Conservation (phyloP, 2,888 invertebrate genomes). For the Coleophora deauratella region DNA sequence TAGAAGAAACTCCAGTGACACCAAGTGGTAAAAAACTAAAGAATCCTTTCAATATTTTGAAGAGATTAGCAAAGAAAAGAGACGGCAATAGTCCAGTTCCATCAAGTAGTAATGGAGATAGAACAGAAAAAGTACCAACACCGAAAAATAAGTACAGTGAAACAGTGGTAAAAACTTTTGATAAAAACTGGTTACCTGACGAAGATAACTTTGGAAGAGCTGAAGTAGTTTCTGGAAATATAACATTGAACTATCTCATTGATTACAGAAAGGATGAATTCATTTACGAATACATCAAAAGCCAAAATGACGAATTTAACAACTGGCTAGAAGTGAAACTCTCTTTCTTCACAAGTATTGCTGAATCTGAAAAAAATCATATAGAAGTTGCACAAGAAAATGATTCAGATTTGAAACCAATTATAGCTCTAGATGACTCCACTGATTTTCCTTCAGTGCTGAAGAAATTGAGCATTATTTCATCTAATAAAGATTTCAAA, state of each 20-base stretch:
- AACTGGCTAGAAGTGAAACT: constrained; percentile 54
- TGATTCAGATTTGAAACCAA: constrained; percentile 25
- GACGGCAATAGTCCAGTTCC: constrained; percentile 9
- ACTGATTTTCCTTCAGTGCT: constrained; percentile 38
- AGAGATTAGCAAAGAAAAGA: constrained; percentile 33
- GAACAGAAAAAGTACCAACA: constrained; percentile 5
- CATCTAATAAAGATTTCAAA: constrained; percentile 23
- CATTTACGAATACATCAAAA: constrained; percentile 39
- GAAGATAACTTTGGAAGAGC: constrained; percentile 49
- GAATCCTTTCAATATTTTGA: constrained; percentile 56
- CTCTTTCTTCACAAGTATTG: constrained; percentile 38
- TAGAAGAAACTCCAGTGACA: constrained; percentile 24
- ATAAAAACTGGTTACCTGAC: constrained; percentile 41
- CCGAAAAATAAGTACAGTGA: constrained; percentile 20
- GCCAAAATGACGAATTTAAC: constrained; percentile 25
- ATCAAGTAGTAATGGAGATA: constrained; percentile 9
- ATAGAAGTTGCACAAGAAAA: constrained; percentile 18
- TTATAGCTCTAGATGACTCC: constrained; percentile 42
- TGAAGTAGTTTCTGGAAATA: constrained; percentile 29
- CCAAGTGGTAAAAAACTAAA: constrained; percentile 36
- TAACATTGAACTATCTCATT: constrained; percentile 20
- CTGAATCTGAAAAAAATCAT: constrained; percentile 31
- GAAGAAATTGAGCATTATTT: constrained; percentile 47
- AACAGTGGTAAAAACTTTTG: constrained; percentile 24
- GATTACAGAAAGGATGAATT: constrained; percentile 35